These are phyloP conservation scores for Brachionus sp. DNA, from an alignment of 1,140 invertebrate species.

Conservation along the genomic window DNA sequence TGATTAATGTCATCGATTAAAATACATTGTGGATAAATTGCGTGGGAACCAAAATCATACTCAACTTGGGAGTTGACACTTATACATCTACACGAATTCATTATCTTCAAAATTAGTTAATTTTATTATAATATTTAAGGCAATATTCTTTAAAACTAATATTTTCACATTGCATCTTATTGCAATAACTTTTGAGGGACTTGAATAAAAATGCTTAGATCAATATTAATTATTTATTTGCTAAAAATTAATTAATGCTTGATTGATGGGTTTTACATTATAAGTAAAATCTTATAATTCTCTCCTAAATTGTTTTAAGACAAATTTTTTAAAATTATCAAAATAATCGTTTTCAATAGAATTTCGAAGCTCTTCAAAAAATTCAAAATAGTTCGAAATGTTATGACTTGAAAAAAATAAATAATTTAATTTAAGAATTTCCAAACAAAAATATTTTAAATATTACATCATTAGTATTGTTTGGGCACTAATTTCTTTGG, in stretches of 20 bases:
- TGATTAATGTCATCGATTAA: slow-evolving; percentile 41
- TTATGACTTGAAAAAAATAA: slow-evolving; percentile 13
- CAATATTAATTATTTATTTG: neutral
- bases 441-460: neutral
- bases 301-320: slow-evolving; percentile 8
- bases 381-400: slow-evolving; percentile 16
- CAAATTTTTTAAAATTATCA: slow-evolving; percentile 24
- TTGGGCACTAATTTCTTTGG: slow-evolving; percentile 40
- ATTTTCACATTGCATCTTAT: neutral
- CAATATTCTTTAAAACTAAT: neutral
- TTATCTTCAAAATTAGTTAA: neutral
- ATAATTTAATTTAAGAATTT: neutral
- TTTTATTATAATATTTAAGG: too few species aligned
- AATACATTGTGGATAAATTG: slow-evolving; percentile 18
- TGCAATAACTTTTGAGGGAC: neutral
- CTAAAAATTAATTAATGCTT: neutral
- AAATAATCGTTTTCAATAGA: slow-evolving; percentile 34
- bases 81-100: slow-evolving; percentile 19
- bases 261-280: neutral
- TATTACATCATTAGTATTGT: slow-evolving; percentile 42
- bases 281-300: neutral
- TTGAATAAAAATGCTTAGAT: neutral
- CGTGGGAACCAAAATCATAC: slow-evolving; percentile 20
- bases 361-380: slow-evolving; percentile 31
- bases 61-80: slow-evolving; percentile 37